These are phyloP conservation scores for Vannuccia rotundouncinata DNA, from an alignment of 2,888 invertebrate species.

Conservation along the genomic window DNA sequence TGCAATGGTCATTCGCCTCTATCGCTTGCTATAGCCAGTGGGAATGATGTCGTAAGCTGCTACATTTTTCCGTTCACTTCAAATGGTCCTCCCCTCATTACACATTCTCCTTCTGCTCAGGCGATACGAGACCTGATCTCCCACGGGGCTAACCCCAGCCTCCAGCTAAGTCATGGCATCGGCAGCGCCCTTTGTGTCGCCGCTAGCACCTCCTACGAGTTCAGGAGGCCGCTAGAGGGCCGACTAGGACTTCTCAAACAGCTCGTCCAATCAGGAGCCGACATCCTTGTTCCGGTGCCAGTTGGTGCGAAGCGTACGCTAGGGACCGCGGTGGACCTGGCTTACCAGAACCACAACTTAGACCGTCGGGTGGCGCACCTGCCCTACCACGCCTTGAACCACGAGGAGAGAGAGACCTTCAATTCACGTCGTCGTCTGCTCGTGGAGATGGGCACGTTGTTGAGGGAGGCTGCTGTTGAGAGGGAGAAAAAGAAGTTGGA, in stretches of 20 bases:
- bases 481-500: constrained; percentile 48
- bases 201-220: constrained; percentile 51
- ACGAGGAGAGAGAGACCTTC: constrained; percentile 54
- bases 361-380: constrained; percentile 55
- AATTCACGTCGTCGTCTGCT: constrained; percentile 45
- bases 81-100: not conserved
- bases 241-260: constrained; percentile 52
- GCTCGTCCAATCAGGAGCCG: constrained; percentile 50
- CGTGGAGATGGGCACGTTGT: constrained; percentile 27
- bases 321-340: constrained; percentile 55
- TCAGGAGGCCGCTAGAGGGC: constrained; percentile 46
- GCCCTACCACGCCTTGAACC: constrained; percentile 56
- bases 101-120: constrained; percentile 42
- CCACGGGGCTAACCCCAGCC: constrained; percentile 48
- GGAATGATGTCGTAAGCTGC: constrained; percentile 51
- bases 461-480: constrained; percentile 49
- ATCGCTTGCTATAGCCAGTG: constrained; percentile 53
- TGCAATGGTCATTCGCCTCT: constrained; percentile 56
- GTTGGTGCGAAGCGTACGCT: constrained; percentile 51
- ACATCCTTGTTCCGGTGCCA: constrained; percentile 51
- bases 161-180: constrained; percentile 52
- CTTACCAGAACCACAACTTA: constrained; percentile 54
- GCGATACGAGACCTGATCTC: constrained; percentile 51
- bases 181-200: constrained; percentile 56
- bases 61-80: not conserved